Evolutionary conservation across 2,888 invertebrate species (phyloP).

Genomic region (Ceraclea dissimilis): DNA sequence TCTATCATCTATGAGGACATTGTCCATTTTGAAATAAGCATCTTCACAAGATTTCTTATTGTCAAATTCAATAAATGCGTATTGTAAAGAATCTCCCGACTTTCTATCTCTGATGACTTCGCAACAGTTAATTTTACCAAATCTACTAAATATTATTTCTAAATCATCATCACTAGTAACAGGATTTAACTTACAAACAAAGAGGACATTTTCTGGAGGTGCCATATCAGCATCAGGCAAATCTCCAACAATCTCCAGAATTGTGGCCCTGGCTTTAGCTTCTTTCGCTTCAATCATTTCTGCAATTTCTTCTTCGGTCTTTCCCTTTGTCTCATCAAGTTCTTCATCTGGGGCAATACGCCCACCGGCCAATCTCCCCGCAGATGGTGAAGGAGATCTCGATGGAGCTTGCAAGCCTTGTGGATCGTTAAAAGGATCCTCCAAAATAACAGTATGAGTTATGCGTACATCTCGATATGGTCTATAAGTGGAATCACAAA

Average conservation of each 20-base stretch:
- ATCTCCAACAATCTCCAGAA: conserved; percentile 97
- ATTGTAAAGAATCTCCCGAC: conserved; percentile 91
- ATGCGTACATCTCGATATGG: conserved; percentile 95
- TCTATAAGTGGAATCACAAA: conserved; percentile 81
- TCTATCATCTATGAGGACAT: conserved; percentile 96
- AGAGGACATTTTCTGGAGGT: conserved; percentile 97
- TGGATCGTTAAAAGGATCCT: conserved; percentile 94
- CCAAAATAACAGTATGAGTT: conserved; percentile 90
- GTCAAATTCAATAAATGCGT: conserved; percentile 97
- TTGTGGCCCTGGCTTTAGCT: conserved; percentile 93
- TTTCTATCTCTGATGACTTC: conserved; percentile 94
- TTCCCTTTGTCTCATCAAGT: conserved; percentile 83
- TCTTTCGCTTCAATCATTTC: conserved; percentile 87
- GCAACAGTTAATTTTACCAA: conserved; percentile 88
- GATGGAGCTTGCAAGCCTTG: conserved; percentile 67
- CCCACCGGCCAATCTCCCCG: conserved; percentile 73
- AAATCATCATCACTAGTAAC: conserved; percentile 96
- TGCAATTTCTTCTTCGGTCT: conserved; percentile 73
- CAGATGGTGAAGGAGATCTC: conserved; percentile 82
- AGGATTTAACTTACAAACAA: conserved; percentile 98
- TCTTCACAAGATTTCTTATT: conserved; percentile 89
- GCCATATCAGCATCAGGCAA: conserved; percentile 95
- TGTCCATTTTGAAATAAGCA: conserved; percentile 99
- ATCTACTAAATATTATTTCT: conserved; percentile 95
- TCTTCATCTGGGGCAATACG: conserved; percentile 91